Conservation (phyloP, 2,113 vertebrate genomes). For the Clinocottus analis region DNA sequence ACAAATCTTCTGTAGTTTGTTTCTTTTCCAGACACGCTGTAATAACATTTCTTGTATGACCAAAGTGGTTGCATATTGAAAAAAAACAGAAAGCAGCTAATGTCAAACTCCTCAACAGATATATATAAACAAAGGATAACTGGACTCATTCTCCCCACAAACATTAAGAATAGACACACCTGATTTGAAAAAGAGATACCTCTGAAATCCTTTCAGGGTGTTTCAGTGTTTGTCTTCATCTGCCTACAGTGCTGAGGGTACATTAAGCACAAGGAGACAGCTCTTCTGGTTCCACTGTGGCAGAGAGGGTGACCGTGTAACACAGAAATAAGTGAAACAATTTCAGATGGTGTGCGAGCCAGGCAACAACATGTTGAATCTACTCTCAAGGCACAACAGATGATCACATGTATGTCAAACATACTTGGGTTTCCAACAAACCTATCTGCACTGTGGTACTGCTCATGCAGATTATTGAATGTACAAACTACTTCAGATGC, state of each 20-base stretch:
- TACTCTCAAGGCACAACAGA: slow-evolving; percentile 99
- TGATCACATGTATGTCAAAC: slow-evolving; percentile 94
- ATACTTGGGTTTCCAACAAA: slow-evolving; percentile 80
- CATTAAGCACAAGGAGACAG: slow-evolving; percentile 11
- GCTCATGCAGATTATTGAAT: slow-evolving; percentile 58
- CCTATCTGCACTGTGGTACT: slow-evolving; percentile 60
- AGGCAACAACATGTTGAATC: slow-evolving; percentile 95
- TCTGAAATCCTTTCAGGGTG: slow-evolving; percentile 60
- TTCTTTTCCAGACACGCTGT: slow-evolving; percentile 88
- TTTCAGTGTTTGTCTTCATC: slow-evolving; percentile 40
- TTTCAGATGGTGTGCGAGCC: slow-evolving; percentile 81
- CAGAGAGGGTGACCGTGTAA: slow-evolving; percentile 19
- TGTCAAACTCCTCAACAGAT: slow-evolving; percentile 88
- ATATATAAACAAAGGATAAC: slow-evolving; percentile 83
- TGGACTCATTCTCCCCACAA: slow-evolving; percentile 86
- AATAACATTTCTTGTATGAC: slow-evolving; percentile 88
- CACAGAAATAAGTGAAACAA: slow-evolving; percentile 50
- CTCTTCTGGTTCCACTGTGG: background rate
- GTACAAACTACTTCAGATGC: slow-evolving; percentile 60
- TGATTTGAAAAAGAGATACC: slow-evolving; percentile 69
- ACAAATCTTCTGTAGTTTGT: slow-evolving; percentile 80
- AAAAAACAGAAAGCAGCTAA: slow-evolving; percentile 99
- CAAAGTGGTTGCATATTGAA: slow-evolving; percentile 99
- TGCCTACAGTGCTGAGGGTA: slow-evolving; percentile 15
- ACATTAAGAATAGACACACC: slow-evolving; percentile 89